Evolutionary conservation across 2,797 vertebrate species (phyloP).

Genomic region (Alca torda): DNA sequence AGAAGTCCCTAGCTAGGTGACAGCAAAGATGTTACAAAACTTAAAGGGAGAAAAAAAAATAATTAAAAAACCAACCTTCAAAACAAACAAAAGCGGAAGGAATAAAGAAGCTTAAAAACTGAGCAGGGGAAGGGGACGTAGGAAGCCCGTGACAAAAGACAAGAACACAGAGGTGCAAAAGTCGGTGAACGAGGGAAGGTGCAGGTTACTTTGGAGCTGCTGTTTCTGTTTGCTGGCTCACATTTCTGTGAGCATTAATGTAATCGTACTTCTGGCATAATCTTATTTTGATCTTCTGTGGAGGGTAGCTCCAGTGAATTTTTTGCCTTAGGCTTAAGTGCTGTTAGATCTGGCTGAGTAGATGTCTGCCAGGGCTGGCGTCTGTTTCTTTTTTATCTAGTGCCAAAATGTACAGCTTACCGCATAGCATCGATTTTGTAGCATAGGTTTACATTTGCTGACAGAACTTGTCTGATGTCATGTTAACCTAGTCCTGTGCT

Average conservation of each 20-base stretch:
- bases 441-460: constrained; percentile 27
- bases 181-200: not conserved
- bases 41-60: not conserved
- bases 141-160: not conserved
- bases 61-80: rapidly evolving
- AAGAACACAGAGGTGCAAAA: not conserved
- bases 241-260: constrained; percentile 7
- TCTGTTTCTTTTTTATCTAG: constrained; percentile 31
- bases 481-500: not conserved
- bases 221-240: constrained; percentile 13
- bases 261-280: constrained; percentile 31
- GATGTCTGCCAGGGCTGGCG: constrained; percentile 30
- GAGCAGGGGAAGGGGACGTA: rapidly evolving
- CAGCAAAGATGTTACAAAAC: not conserved
- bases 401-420: constrained; percentile 32
- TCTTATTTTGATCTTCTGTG: constrained; percentile 55
- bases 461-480: not conserved
- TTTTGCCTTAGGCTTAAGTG: constrained; percentile 39
- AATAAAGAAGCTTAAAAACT: not conserved
- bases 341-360: constrained; percentile 49
- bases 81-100: not conserved
- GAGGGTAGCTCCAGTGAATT: constrained; percentile 25
- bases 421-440: not conserved
- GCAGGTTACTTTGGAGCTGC: not conserved
- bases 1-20: not conserved